Evolutionary conservation across 2,888 invertebrate genomes (phyloP), one percentile per base, ranked within the genome.

Genomic region (Dicyrtoma fusca): DNA sequence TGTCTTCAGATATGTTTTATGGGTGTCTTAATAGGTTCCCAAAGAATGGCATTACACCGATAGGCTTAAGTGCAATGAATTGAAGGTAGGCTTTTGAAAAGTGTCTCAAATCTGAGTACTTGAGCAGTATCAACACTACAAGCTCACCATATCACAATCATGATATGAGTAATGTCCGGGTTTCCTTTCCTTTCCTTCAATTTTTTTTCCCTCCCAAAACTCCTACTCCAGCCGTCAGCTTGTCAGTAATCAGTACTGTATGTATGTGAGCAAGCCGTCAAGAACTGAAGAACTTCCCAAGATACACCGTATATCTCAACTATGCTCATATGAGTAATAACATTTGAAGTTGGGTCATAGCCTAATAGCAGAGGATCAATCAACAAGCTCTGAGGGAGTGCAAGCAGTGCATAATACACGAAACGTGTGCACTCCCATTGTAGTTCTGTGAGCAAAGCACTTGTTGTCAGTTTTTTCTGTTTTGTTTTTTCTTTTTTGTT

Each of bases 1-100:
- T 44, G 68, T 68, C 57, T 68, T 57, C 13, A n/a, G 57, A 68
- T 68, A 68, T 44, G 57, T 68, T 68, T 68, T 68, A 68, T 68
- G 68, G 68, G 49, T 14, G 49, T 21, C 64, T 64, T 55, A 68
- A 68, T 59, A 55, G 57, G 34, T 57, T 68, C 23, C 17, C 68
- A 23, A 34, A 44, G 21, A 23, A 26, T 57, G 34, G 13, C 44
- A 11, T 57, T n/a, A 45, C 21, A 53, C 19, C 21, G 68, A 68
- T 68, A 68, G 55, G 44, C 59, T 23, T 57, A 68, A 68, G 68
- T 68, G 68, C 68, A 68, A 68, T 68, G 68, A 68, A 68, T 57
- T 68, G 45, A 68, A 68, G n/a, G 45, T 44, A 23, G 5, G 13
- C 57, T 59, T 57, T 17, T 47, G 21, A 10, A 19, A 19, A 19